Evolutionary conservation across 2,113 vertebrate species (phyloP), one percentile per base, ranked within the genome.

Genomic region (Erinaceus europaeus): DNA sequence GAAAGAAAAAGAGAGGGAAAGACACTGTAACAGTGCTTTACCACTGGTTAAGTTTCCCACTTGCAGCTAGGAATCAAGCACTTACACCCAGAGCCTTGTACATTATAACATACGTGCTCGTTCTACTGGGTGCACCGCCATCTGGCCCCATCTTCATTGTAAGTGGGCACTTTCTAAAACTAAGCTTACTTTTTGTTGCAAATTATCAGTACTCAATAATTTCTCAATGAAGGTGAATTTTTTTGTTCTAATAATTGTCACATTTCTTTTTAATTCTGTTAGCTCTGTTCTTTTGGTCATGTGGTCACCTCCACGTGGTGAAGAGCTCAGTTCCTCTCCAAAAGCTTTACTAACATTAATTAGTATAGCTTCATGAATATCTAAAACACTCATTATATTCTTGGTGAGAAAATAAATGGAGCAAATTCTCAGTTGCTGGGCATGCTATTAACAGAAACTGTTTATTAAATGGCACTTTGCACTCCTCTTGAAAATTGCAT

Each of bases 401-500:
- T 89, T 52, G 27, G 18, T 74, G 40, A 75, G 55, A 92, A 89
- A 83, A 83, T 61, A 67, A 86, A 94, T 71, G 23, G 11, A 53
- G 6, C 23, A 84, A 75, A 91, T 80, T 90, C 3, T 84, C 42
- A 84, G 38, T 90, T 77, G 59, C 36, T 84, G 55, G 74, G 50
- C 73, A 78, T 75, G 81, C 34, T 64, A 86, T 80, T 72, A 84
- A 61, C 12, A 82, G 27, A 92, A 78, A 46, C 5, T 55, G 6
- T 79, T 88, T 90, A 84, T 86, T 94, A 90, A 86, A 79, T 90
- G 46, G 36, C 2, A 80, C 48, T 80, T 88, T 81, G 40, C 40
- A 62, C 40, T 92, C 1, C 32, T 40, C 59, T 40, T 79, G 71
- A 87, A 91, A 90, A 82, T 89, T 76, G 23, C 76, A 57, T 65